Conservation (phyloP, 2,113 vertebrate species). For the Cyphomyrus discorhynchus region DNA sequence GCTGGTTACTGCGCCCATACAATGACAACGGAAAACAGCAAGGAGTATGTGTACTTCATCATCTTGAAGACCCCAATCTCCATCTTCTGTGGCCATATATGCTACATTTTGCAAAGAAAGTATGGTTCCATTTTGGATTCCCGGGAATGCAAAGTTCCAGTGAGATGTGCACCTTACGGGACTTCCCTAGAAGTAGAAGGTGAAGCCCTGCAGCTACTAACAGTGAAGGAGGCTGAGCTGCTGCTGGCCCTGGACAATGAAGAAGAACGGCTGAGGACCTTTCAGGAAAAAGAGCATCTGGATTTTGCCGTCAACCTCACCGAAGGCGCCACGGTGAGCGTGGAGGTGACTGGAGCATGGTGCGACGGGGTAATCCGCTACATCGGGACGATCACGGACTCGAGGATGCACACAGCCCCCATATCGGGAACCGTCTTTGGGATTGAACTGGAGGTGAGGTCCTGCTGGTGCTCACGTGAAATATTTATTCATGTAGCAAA, state of each 20-base stretch:
- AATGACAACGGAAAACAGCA: not conserved
- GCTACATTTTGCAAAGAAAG: conserved; percentile 33
- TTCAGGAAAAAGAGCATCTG: conserved; percentile 41
- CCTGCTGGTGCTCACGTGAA: not conserved
- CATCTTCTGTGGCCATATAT: conserved; percentile 49
- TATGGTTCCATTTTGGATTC: conserved; percentile 22
- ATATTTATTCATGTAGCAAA: not conserved
- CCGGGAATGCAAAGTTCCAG: rapidly evolving
- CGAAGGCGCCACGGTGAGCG: conserved; percentile 37
- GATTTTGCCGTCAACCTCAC: conserved; percentile 36
- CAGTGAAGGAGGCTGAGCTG: conserved; percentile 29
- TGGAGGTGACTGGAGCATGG: conserved; percentile 36
- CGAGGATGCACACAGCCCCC: rapidly evolving
- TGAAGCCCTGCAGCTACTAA: conserved; percentile 39
- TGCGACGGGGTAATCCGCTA: conserved; percentile 59
- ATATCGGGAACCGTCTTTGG: conserved; percentile 57
- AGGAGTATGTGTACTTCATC: conserved; percentile 58
- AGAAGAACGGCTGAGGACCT: conserved; percentile 50
- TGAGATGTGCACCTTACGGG: conserved; percentile 13
- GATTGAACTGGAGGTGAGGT: conserved; percentile 69
- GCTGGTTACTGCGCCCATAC: not conserved
- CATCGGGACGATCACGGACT: conserved; percentile 41
- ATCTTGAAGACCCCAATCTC: conserved; percentile 29
- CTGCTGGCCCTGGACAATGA: conserved; percentile 49
- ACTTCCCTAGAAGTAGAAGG: rapidly evolving